A percentile compares a stretch with the other conserved stretches of the same genome.
phyloP scores from a whole-genome alignment of 2,113 vertebrate species.

The Pelusios castaneus region DNA sequence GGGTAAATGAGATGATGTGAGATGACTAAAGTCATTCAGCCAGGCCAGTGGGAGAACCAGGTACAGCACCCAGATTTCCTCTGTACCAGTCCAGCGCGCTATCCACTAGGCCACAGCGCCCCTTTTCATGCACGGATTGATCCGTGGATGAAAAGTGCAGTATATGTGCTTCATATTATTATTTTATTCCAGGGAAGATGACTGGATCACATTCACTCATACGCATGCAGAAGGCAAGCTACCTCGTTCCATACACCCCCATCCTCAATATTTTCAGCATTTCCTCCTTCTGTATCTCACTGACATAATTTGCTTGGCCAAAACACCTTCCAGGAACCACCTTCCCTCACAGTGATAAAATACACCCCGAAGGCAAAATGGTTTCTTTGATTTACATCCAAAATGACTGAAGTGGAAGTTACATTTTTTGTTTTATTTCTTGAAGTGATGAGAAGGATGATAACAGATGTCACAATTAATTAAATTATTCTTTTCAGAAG shows the following conservation, averaged over 20 bases:
- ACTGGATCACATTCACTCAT: not conserved
- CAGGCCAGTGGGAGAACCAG: not conserved
- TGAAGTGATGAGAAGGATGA: not conserved
- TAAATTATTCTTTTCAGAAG: not conserved
- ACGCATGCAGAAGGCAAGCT: not conserved
- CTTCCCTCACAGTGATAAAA: not conserved
- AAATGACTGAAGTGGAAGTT: not conserved
- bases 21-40: not conserved
- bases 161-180: not conserved
- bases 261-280: slow-evolving; percentile 36
- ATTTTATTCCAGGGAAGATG: not conserved
- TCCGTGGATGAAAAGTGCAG: not conserved
- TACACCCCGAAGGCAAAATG: not conserved
- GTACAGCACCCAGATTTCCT: not conserved
- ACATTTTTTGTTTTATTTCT: not conserved
- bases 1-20: not conserved
- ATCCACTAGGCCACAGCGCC: not conserved
- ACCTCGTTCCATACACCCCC: not conserved
- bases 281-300: slow-evolving; percentile 10
- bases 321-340: not conserved
- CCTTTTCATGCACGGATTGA: not conserved
- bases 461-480: not conserved
- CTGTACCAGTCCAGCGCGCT: not conserved
- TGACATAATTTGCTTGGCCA: slow-evolving; percentile 19
- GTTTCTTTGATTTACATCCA: not conserved